phyloP scores from a whole-genome alignment of 2,888 invertebrate species.

The Hydriomena furcata region DNA sequence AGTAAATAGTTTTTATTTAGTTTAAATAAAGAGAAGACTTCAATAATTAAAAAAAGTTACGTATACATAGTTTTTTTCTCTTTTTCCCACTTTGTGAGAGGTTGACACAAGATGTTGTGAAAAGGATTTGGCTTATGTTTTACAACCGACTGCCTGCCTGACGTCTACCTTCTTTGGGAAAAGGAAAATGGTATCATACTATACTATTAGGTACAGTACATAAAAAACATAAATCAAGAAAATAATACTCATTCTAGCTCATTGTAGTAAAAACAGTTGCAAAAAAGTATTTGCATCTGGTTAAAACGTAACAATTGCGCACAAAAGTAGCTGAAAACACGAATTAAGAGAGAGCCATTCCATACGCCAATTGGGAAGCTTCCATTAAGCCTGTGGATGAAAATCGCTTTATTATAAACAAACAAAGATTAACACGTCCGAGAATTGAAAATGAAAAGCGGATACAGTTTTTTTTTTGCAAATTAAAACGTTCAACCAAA shows the following conservation, averaged over 20 bases:
- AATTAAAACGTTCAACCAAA: slow-evolving; percentile 48
- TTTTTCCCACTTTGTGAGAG: no score
- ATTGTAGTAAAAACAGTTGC: slow-evolving; percentile 2
- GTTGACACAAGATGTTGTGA: no score
- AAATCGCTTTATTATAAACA: slow-evolving; percentile 34
- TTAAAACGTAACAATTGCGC: slow-evolving; percentile 6
- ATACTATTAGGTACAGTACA: no score
- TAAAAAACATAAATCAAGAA: neutral
- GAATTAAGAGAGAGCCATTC: slow-evolving; percentile 8
- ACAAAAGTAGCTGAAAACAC: slow-evolving; percentile 13
- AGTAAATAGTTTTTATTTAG: no score
- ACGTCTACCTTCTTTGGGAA: no score
- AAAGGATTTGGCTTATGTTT: no score
- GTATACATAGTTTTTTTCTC: no score
- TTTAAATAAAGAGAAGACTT: no score
- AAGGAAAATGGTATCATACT: no score
- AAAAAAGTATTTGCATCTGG: slow-evolving; percentile 10
- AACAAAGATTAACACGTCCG: slow-evolving; percentile 39
- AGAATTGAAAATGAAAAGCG: slow-evolving; percentile 32
- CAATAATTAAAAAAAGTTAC: no score
- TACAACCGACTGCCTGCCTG: no score
- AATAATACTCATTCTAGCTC: slow-evolving; percentile 2
- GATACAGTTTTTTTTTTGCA: slow-evolving; percentile 36
- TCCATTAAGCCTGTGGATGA: slow-evolving; percentile 31
- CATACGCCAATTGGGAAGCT: slow-evolving; percentile 30